These are phyloP conservation scores for Colletes latitarsis DNA, from an alignment of 1,140 invertebrate species.

Conservation along the genomic window DNA sequence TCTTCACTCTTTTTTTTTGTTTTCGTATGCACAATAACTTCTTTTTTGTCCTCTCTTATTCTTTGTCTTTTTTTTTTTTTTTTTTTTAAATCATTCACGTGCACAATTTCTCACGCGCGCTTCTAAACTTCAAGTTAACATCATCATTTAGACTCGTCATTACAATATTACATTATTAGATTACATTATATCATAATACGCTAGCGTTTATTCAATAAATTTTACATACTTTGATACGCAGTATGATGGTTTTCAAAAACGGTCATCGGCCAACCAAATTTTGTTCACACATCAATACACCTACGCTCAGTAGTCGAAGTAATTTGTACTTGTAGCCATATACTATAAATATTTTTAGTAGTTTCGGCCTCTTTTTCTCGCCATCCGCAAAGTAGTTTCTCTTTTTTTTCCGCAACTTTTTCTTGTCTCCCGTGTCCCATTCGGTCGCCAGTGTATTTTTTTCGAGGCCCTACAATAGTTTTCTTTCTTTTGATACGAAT, in stretches of 20 bases:
- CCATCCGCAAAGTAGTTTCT: conserved; percentile 50
- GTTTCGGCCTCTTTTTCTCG: conserved; percentile 75
- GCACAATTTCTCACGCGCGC: conserved; percentile 77
- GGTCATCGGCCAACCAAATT: conserved; percentile 82
- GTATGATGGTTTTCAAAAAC: conserved; percentile 82
- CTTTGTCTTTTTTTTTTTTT: conserved; percentile 66
- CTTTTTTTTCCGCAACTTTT: conserved; percentile 53
- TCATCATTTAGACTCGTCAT: conserved; percentile 82
- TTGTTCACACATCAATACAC: conserved; percentile 82
- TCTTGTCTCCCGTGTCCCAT: conserved; percentile 59
- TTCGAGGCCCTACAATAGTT: conserved; percentile 80
- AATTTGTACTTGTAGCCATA: conserved; percentile 83
- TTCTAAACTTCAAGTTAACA: conserved; percentile 80
- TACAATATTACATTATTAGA: conserved; percentile 82
- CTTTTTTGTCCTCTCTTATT: conserved; percentile 67
- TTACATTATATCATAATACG: conserved; percentile 82
- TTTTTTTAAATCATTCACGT: conserved; percentile 72
- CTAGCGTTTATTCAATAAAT: conserved; percentile 82
- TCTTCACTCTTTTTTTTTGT: conserved; percentile 70
- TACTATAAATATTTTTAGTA: conserved; percentile 82
- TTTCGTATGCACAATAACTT: conserved; percentile 81
- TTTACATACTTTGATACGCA: conserved; percentile 82
- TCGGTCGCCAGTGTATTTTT: conserved; percentile 76
- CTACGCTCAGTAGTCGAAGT: conserved; percentile 82
- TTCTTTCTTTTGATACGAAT: conserved; percentile 80